Base-by-base conservation (phyloP, 2,888 invertebrate genomes). In the Sarcophaga subvicina region DNA sequence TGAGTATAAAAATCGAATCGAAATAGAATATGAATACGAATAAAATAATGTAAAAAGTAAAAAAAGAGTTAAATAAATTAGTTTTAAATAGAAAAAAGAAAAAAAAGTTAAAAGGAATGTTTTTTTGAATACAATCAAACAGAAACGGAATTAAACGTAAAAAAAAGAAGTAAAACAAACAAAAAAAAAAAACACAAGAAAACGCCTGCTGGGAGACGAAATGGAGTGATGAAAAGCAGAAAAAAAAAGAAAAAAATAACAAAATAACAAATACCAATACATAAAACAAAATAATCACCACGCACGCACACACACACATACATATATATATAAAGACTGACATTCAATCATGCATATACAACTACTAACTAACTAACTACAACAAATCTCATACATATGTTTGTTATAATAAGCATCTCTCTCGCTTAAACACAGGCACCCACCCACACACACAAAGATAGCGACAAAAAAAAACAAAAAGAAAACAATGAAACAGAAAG, bases 141-240 rank as follows among this genome's bases (percentile, higher is more conserved):
- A 54, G 54, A 80, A 75, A 69, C 47, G 70, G 79, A 54, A 59
- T 86, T 89, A 88, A 88, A 87, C 54, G 71, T 84, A 81, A 83
- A 78, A 80, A 83, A 80, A 60, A 54, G 79, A 59, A 64, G 84
- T 90, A 88, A 88, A 87, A 60, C 69, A 80, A 81, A 37, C 37
- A 37, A 17, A 54, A 11, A 54, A 37, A 17, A 54, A 11, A 54
- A 54, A 17, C 10, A 79, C 83, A 85, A 89, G 90, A 89, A 88
- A 88, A 90, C 89, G 88, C 88, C 89, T 88, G 89, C 88, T 87
- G 82, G 75, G 86, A 86, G 85, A 70, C 78, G 63, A 79, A 85
- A 80, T 64, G 54, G 81, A 79, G 47, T 77, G 77, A 70, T 82
- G 83, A 77, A 83, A 8, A 72, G 76, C 80, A 37, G n/a, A n/a